Conservation (phyloP, 2,797 vertebrate genomes). For the Sebastes umbrosus region DNA sequence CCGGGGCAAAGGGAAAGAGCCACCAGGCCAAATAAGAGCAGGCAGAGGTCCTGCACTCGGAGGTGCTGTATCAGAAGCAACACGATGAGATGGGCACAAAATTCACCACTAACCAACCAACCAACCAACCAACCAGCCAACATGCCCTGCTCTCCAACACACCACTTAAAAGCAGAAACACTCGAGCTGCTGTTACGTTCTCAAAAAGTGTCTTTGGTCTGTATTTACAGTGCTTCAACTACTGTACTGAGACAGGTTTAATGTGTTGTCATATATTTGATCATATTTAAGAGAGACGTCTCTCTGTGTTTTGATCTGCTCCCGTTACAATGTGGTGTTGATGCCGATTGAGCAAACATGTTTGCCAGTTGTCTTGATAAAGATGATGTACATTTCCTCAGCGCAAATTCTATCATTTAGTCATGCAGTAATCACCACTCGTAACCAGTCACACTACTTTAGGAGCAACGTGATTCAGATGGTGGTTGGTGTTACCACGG, state of each 20-base stretch:
- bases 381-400: too few relatives aligned
- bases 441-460: too few relatives aligned
- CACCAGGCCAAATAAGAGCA: conserved; percentile 44
- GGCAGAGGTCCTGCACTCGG: conserved; percentile 40
- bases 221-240: too few relatives aligned
- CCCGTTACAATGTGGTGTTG: not conserved
- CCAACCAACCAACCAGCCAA: not conserved
- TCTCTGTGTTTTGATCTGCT: not conserved
- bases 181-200: not conserved
- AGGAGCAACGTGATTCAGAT: too few relatives aligned
- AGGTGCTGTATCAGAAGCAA: conserved; percentile 31
- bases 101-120: not conserved
- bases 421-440: too few relatives aligned
- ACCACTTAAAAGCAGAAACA: not conserved
- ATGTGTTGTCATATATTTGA: too few relatives aligned
- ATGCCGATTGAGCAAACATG: not conserved
- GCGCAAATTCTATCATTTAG: too few relatives aligned
- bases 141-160: not conserved
- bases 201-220: not conserved
- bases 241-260: too few relatives aligned
- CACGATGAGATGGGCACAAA: conserved; percentile 10
- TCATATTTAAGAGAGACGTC: not conserved
- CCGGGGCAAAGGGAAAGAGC: conserved; percentile 6
- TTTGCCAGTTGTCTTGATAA: too few relatives aligned
- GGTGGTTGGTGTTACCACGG: too few relatives aligned